Evolutionary conservation across 2,113 vertebrate genomes (phyloP), one percentile per base, ranked within the genome.

Genomic region (Xenus cinereus): DNA sequence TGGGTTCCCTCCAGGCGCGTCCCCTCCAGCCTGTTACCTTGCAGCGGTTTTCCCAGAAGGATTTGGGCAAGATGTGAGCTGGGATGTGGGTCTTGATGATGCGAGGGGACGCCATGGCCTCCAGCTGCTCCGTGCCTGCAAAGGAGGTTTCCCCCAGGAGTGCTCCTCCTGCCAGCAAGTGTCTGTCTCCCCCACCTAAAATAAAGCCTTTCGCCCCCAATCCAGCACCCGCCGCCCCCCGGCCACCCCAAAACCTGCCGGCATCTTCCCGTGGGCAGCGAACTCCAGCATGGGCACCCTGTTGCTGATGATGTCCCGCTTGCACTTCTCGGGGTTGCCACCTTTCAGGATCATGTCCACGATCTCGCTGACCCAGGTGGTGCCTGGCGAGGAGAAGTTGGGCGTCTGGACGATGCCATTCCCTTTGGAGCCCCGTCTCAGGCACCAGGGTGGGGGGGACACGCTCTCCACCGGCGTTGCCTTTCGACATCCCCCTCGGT

Each of bases 301-400:
- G 12, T 63, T 63, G 60, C 60, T 63, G 60, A 63, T 63, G 39
- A 63, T 19, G 60, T 63, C 98, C 56, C 19, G 30, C 54, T 97
- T 97, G 94, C 97, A 97, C 81, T 97, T 98, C 66, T 97, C 78
- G 0, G 51, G 6, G 75, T 98, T 89, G 6, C 97, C 96, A 0
- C 96, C 71, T 80, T 97, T 87, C 68, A 98, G 57, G 72, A 98
- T 33, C 96, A 97, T 83, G 74, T 98, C 98, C 77, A 97, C 80
- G 3, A 98, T 97, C 97, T 98, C 98, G 4, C 95, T 96, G 68
- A 98, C 32, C 98, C 98, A 98, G 6, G 98, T 98, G n/a, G 98
- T 98, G 56, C 98, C 98, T 98, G 80, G 16, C 0, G 0, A 68
- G 19, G 43, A 93, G 39, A 74, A 4, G 32, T 12, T 0, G 0